These are phyloP conservation scores for Poeciliopsis paucimaculata DNA, from an alignment of 2,797 vertebrate genomes.

Conservation along the genomic window DNA sequence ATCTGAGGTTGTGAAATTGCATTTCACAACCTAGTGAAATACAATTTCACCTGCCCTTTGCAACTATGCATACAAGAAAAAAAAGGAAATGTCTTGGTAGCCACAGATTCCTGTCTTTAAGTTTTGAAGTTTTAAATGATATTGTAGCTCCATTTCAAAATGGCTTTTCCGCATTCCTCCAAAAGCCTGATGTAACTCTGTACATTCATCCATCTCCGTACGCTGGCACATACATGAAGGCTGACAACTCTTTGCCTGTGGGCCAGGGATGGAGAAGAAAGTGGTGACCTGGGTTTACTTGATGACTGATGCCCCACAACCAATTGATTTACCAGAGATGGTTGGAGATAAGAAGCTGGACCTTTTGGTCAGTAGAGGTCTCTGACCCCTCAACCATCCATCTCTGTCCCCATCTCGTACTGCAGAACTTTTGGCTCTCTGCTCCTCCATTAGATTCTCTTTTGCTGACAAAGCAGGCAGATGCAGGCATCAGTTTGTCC, in stretches of 20 bases:
- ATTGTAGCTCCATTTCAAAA: slow-evolving; percentile 4
- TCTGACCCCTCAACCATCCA: slow-evolving; percentile 88
- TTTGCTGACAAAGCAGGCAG: slow-evolving; percentile 85
- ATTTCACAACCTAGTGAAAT: too few relatives aligned
- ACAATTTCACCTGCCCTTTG: too few relatives aligned
- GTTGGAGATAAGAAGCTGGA: slow-evolving; percentile 86
- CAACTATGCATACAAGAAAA: neutral
- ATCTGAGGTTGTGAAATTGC: neutral
- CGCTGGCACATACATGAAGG: slow-evolving; percentile 52
- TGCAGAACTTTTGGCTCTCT: slow-evolving; percentile 76
- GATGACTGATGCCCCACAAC: slow-evolving; percentile 90
- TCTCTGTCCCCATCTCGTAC: slow-evolving; percentile 87
- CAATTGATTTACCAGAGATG: slow-evolving; percentile 90
- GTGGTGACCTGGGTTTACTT: slow-evolving; percentile 56
- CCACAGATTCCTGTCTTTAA: neutral
- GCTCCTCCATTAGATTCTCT: slow-evolving; percentile 81
- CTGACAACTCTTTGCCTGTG: slow-evolving; percentile 45
- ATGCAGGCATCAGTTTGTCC: slow-evolving; percentile 83
- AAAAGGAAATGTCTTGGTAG: neutral
- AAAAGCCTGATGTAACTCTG: neutral
- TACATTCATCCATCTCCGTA: slow-evolving; percentile 57
- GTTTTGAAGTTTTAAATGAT: neutral
- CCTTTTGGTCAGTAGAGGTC: slow-evolving; percentile 82
- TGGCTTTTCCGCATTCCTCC: slow-evolving; percentile 19
- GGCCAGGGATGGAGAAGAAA: slow-evolving; percentile 52